Conservation (phyloP, 2,113 vertebrate genomes). For the Dascyllus trimaculatus region DNA sequence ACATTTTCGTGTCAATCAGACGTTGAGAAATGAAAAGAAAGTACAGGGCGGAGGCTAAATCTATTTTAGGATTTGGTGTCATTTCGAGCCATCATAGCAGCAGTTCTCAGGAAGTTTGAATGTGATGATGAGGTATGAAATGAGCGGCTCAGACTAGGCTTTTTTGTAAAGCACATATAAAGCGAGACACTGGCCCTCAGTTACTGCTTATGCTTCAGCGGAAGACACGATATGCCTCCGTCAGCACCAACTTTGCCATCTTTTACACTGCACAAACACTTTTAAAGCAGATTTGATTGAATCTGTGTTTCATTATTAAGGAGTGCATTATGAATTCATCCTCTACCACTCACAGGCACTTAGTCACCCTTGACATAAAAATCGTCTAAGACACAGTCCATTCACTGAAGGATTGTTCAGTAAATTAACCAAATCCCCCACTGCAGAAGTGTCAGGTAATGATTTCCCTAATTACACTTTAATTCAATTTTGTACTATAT, state of each 20-base stretch:
- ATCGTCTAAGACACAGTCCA: conserved; percentile 72
- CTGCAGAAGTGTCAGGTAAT: conserved; percentile 84
- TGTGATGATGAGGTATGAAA: not conserved
- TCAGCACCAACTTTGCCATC: conserved; percentile 42
- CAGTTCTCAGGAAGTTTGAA: not conserved
- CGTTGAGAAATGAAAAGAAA: not conserved
- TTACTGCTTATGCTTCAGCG: conserved; percentile 13
- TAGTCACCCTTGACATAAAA: conserved; percentile 74
- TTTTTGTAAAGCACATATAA: not conserved
- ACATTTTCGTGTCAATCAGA: not conserved
- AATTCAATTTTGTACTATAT: conserved; percentile 84
- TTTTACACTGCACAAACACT: conserved; percentile 49
- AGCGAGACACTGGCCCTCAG: conserved; percentile 5
- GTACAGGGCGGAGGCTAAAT: not conserved
- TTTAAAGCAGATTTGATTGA: conserved; percentile 60
- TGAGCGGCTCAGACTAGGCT: not conserved
- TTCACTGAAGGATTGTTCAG: conserved; percentile 78
- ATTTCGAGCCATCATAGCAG: not conserved
- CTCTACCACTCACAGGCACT: conserved; percentile 60
- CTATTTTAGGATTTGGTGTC: not conserved
- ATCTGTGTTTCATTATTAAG: conserved; percentile 59
- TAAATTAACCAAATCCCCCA: conserved; percentile 84
- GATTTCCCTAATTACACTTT: conserved; percentile 86
- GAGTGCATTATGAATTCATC: conserved; percentile 66
- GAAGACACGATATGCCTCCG: conserved; percentile 3